Percentiles rank a stretch among this genome's conserved stretches.
Evolutionary conservation across 1,140 invertebrate genomes (phyloP).

Genomic region (Nasonia giraulti): DNA sequence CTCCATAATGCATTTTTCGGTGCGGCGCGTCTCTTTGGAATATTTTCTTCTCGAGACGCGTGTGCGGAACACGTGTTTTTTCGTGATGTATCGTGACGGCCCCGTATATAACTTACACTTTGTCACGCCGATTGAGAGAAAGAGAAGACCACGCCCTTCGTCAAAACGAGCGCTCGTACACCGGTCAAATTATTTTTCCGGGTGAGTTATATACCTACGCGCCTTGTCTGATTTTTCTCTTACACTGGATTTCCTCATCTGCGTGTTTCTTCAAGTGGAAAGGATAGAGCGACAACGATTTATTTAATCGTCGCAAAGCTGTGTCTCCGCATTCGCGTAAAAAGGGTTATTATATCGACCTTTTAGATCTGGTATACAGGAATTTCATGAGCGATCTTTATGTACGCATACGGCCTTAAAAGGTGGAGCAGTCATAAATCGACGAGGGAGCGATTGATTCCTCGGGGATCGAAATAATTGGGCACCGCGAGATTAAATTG

Average conservation of each 20-base stretch:
- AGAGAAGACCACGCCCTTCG: slow-evolving; percentile 56
- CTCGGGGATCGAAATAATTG: background rate
- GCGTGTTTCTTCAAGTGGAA: background rate
- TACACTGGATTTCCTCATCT: background rate
- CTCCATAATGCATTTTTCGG: slow-evolving; percentile 28
- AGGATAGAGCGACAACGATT: too few species aligned
- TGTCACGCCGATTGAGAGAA: slow-evolving; percentile 53
- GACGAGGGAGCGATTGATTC: background rate
- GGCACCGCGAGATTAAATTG: background rate
- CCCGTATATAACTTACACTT: slow-evolving; percentile 58
- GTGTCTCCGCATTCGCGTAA: background rate
- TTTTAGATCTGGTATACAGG: background rate
- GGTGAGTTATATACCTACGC: background rate
- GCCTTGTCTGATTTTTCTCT: too few species aligned
- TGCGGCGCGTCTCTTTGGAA: slow-evolving; percentile 38
- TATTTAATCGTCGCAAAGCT: too few species aligned
- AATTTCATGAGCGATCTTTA: background rate
- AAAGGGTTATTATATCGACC: background rate
- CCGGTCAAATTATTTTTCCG: slow-evolving; percentile 44
- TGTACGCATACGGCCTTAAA: background rate
- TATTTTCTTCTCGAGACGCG: slow-evolving; percentile 20
- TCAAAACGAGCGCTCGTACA: slow-evolving; percentile 39
- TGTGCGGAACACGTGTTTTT: slow-evolving; percentile 61
- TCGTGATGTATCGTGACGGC: too few species aligned
- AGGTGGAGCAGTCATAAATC: background rate